A percentile compares a stretch with the other conserved stretches of the same genome.
These are phyloP conservation scores for Erpornis zantholeuca DNA, from an alignment of 2,113 vertebrate species.

Conservation along the genomic window DNA sequence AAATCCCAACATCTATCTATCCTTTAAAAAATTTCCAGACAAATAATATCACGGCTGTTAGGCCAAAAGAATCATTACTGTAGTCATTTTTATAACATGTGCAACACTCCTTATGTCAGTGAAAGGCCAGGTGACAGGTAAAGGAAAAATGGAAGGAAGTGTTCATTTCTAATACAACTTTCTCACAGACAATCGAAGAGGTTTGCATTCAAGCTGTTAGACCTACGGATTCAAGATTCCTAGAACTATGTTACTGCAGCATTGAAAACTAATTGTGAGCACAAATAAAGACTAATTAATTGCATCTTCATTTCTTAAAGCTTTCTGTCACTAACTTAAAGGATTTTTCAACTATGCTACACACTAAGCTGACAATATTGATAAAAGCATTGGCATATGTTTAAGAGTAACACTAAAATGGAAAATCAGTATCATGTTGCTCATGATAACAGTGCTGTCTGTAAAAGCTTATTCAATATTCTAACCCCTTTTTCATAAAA, in stretches of 20 bases:
- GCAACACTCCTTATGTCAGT: background rate
- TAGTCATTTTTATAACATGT: background rate
- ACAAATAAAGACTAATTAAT: background rate
- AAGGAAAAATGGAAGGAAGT: background rate
- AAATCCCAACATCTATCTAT: background rate
- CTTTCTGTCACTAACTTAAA: background rate
- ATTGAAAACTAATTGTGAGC: background rate
- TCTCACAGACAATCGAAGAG: background rate
- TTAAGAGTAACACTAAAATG: background rate
- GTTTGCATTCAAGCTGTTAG: background rate
- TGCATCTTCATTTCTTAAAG: background rate
- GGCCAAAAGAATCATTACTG: background rate
- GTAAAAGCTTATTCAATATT: background rate
- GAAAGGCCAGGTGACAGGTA: background rate
- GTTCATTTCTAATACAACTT: background rate
- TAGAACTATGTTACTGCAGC: background rate
- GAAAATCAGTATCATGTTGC: background rate
- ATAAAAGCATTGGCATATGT: background rate
- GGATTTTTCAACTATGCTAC: background rate
- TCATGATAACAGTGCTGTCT: background rate
- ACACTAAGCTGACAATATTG: background rate
- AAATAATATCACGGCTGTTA: background rate
- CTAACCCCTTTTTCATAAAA: background rate
- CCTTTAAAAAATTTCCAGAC: background rate
- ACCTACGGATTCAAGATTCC: background rate